A percentile compares a stretch with the other conserved stretches of the same genome.
Evolutionary conservation across 2,888 invertebrate genomes (phyloP).

Genomic region (Neoascia interrupta): DNA sequence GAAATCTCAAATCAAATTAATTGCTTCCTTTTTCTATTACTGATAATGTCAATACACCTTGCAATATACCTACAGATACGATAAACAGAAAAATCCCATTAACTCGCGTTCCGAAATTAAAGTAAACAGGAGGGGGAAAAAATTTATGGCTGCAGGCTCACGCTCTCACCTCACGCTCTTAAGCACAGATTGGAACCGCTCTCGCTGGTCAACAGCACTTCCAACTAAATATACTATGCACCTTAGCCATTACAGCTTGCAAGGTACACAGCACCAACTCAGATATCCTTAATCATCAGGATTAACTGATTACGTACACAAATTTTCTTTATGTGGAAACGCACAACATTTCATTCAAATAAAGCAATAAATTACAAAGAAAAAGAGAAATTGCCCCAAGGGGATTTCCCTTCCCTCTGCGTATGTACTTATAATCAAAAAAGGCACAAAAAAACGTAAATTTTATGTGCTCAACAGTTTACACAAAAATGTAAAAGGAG

Average conservation of each 20-base stretch:
- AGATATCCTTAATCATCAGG: constrained; percentile 1
- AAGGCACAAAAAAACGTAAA: not conserved
- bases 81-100: too few species aligned
- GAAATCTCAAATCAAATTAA: too few species aligned
- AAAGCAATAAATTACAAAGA: constrained; percentile 7
- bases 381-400: not conserved
- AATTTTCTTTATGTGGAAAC: not conserved
- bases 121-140: too few species aligned
- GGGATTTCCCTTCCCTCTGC: not conserved
- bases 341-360: not conserved
- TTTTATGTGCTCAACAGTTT: constrained; percentile 12
- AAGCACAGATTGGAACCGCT: too few species aligned
- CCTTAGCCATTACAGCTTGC: too few species aligned
- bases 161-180: too few species aligned
- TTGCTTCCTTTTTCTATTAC: too few species aligned
- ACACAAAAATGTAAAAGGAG: constrained; percentile 2
- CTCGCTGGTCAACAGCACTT: not conserved
- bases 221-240: not conserved
- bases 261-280: too few species aligned
- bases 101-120: too few species aligned
- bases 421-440: constrained; percentile 1
- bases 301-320: constrained; percentile 10
- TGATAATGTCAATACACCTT: too few species aligned
- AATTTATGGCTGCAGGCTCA: too few species aligned
- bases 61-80: too few species aligned